Evolutionary conservation across 2,797 vertebrate species (phyloP), one percentile per base, ranked within the genome.

Genomic region (Triplophysa yarkandensis): DNA sequence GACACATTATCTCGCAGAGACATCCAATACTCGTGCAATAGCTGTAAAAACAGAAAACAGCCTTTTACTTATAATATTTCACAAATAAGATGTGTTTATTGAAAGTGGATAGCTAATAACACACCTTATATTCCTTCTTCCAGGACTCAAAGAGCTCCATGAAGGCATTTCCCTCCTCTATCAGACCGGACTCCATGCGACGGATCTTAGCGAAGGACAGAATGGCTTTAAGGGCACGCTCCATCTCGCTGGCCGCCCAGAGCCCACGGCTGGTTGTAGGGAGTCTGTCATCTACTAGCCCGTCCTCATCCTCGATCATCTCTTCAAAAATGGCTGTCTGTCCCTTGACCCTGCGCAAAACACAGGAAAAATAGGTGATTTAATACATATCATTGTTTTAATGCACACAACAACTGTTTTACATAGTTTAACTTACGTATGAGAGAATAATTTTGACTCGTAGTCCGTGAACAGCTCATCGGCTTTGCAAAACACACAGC

Each of bases 91-190:
- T 39, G 1, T 10, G 34, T 36, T 36, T 43, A 43, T 17, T 43
- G 4, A 32, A 32, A 7, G 32, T 16, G 4, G 41, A 43, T 4
- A 43, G 2, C 27, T 54, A 2, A 36, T 43, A 17, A 2, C 71
- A 17, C 81, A 98, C 97, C 95, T 99, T 99, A 84, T 99, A 99
- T 85, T 99, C 98, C 71, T 99, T 99, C 87, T 98, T 99, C 96
- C 96, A 98, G 1, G 88, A 93, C 87, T 99, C 98, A 81, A 96
- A 98, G 63, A 99, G 94, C 71, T 99, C 98, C 94, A 99, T 94
- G 80, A 96, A 97, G 4, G 85, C n/a, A 52, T 90, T 95, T 48
- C 96, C 97, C 85, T 98, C 96, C 86, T 99, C 98, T 10, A 93
- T 89, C 69, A 96, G 85, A 44, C 89, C 92, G 21, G 65, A 57